Base-by-base conservation (phyloP, 2,888 invertebrate species). In the Drosophila histrio region DNA sequence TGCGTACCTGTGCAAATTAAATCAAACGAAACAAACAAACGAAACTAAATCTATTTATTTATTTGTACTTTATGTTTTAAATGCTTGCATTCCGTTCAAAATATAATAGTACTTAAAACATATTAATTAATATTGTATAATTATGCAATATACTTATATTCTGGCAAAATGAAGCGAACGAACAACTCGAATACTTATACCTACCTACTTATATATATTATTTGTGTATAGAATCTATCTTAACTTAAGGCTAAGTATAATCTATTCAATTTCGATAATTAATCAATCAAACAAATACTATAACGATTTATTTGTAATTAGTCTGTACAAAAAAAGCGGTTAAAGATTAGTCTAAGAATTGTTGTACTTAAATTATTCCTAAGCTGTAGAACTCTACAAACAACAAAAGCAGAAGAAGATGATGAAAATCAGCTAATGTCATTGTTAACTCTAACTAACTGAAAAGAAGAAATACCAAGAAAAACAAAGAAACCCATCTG, bases 1-100 rank as follows among this genome's bases (percentile, higher is more conserved):
- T 81, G 83, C 79, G 85, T 86, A 86, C 85, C 85, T 86, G 85
- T 89, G 79, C 88, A 87, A 88, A 68, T 61, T 60, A 87, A 72
- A 86, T 65, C 73, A 80, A 88, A 85, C 74, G 79, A 63, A 11
- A 80, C 73, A 83, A 64, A n/a, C 46, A 32, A 15, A 39, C 15
- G 56, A 68, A 76, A 46, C 34, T 28, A 26, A 54, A 38, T 38
- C 61, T 72, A 72, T 75, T 69, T 72, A 75, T 75, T 72, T 75
- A 61, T 56, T 22, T 71, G 19, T 50, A 34, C 17, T 38, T 26
- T n/a, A 36, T 19, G 17, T 39, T n/a, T n/a, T 26, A 39, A 49
- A 80, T 59, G 60, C 47, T 53, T 82, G 85, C 82, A 88, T 87
- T 88, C 87, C 87, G 84, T 88, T 88, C 67, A 83, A 80, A 82